Conservation (phyloP, 2,113 vertebrate species). For the Phalacrocorax aristotelis region DNA sequence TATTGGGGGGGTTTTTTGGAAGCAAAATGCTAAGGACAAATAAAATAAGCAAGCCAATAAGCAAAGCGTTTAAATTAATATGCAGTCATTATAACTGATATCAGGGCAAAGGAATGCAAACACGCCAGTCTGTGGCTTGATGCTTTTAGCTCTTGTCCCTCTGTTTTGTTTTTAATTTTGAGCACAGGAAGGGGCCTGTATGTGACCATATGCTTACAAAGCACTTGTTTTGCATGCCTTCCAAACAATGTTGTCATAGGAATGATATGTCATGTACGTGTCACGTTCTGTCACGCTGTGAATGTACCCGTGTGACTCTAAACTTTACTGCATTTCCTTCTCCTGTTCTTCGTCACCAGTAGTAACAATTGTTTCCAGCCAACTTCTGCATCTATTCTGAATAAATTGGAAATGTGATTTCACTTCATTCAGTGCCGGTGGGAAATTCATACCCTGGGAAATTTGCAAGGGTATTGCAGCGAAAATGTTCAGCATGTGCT, state of each 20-base stretch:
- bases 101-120: conserved; percentile 39
- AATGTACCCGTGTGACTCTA: neutral
- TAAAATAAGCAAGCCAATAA: neutral
- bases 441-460: neutral
- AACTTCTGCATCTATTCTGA: neutral
- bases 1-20: neutral
- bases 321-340: neutral
- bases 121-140: neutral
- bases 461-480: neutral
- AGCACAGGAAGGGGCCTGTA: conserved; percentile 1
- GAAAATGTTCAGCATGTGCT: neutral
- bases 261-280: neutral
- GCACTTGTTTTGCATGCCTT: neutral
- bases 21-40: neutral
- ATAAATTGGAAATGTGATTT: neutral
- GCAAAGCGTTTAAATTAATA: neutral
- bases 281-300: neutral
- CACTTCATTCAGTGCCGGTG: neutral
- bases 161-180: conserved; percentile 21
- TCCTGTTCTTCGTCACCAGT: neutral
- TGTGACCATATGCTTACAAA: conserved; percentile 23
- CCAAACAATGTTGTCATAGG: neutral
- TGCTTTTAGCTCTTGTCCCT: neutral
- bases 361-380: neutral
- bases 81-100: neutral